Percentiles rank a stretch among this genome's conserved stretches.
These are phyloP conservation scores for Cossypha caffra DNA, from an alignment of 2,797 vertebrate genomes.

Conservation along the genomic window DNA sequence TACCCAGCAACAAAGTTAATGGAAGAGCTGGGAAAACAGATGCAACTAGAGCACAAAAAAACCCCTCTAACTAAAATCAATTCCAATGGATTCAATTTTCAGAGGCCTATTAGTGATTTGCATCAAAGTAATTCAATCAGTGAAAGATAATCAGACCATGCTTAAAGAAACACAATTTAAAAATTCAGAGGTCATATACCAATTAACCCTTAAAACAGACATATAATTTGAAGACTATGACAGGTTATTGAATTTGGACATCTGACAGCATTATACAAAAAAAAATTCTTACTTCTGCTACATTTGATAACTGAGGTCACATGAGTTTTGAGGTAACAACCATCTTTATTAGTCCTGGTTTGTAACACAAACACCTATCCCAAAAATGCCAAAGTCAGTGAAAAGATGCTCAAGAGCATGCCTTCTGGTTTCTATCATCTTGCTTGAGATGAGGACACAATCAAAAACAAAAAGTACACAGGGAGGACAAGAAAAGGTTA, in stretches of 20 bases:
- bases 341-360: not conserved
- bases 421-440: not conserved
- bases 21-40: not conserved
- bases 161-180: constrained; percentile 6
- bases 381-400: not conserved
- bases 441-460: not conserved
- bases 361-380: not conserved
- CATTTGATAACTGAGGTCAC: not conserved
- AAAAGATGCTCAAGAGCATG: not conserved
- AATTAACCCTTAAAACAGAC: not conserved
- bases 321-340: not conserved
- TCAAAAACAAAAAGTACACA: not conserved
- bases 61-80: constrained; percentile 10
- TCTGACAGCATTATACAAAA: not conserved
- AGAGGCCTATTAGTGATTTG: not conserved
- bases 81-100: constrained; percentile 14
- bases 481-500: not conserved
- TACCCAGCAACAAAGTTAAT: not conserved
- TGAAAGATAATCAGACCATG: not conserved
- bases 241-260: not conserved
- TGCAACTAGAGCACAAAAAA: not conserved
- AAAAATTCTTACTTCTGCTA: not conserved
- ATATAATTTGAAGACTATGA: not conserved
- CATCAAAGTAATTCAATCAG: not conserved
- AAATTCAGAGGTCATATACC: not conserved